phyloP scores from a whole-genome alignment of 2,888 invertebrate genomes.

The Branchinecta sandiegonensis region DNA sequence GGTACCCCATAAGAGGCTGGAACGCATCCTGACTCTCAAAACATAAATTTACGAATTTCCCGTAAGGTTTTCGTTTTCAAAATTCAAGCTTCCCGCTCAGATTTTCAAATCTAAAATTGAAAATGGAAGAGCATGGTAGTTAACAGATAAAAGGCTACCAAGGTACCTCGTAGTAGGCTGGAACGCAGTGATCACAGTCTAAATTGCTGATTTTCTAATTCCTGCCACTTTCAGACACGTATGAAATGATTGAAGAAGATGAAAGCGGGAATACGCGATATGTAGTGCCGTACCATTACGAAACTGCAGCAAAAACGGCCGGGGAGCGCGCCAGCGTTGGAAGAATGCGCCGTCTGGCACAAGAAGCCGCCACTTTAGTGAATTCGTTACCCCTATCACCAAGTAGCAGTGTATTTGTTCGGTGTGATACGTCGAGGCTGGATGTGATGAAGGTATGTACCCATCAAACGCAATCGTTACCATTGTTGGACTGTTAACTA shows the following conservation, averaged over 20 bases:
- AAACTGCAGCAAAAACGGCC: slow-evolving; percentile 67
- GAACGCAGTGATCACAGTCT: slow-evolving; percentile 6
- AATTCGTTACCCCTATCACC: slow-evolving; percentile 82
- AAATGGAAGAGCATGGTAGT: no score
- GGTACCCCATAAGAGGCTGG: no score
- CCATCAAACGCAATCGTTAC: background rate
- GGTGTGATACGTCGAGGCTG: slow-evolving; percentile 81
- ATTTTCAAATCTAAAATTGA: no score
- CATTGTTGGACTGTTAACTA: background rate
- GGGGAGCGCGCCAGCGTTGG: slow-evolving; percentile 73
- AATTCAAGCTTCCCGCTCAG: no score
- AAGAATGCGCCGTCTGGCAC: slow-evolving; percentile 77
- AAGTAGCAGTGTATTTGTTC: slow-evolving; percentile 75
- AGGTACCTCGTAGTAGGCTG: background rate
- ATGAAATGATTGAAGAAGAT: slow-evolving; percentile 71
- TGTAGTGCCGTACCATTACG: slow-evolving; percentile 76
- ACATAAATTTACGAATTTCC: no score
- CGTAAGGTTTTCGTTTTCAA: no score
- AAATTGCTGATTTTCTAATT: slow-evolving; percentile 21
- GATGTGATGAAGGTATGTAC: slow-evolving; percentile 79
- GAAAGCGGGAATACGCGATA: slow-evolving; percentile 56
- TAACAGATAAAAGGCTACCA: slow-evolving; percentile 16
- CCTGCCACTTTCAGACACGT: slow-evolving; percentile 50
- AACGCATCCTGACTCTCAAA: no score
- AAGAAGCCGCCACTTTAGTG: slow-evolving; percentile 84